Conservation (phyloP, 2,888 invertebrate species). For the Zaprionus obscuricornis region DNA sequence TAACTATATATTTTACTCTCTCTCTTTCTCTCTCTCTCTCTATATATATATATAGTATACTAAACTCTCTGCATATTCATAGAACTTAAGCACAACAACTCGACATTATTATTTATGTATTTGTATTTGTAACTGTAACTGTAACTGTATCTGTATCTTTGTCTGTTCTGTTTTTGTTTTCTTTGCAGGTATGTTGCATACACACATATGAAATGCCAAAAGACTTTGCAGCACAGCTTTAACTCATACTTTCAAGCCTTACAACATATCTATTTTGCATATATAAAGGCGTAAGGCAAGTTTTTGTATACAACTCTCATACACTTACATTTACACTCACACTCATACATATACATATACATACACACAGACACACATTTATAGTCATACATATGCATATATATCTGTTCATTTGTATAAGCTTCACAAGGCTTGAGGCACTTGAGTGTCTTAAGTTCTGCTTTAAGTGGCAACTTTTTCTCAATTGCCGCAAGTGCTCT, state of each 20-base stretch:
- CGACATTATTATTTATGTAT: slow-evolving; percentile 60
- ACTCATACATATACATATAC: too few species aligned
- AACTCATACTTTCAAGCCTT: slow-evolving; percentile 39
- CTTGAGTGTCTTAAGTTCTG: slow-evolving; percentile 72
- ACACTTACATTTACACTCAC: too few species aligned
- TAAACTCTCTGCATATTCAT: slow-evolving; percentile 64
- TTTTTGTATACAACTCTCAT: too few species aligned
- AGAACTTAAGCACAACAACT: slow-evolving; percentile 53
- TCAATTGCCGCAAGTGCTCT: slow-evolving; percentile 70
- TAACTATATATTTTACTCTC: neutral
- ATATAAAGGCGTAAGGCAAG: slow-evolving; percentile 1
- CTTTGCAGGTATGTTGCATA: slow-evolving; percentile 59
- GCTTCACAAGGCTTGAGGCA: slow-evolving; percentile 42
- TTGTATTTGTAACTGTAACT: slow-evolving; percentile 10
- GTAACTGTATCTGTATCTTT: slow-evolving; percentile 55
- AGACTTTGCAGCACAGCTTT: slow-evolving; percentile 29
- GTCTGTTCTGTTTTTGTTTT: slow-evolving; percentile 44
- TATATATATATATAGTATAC: neutral
- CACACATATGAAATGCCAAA: slow-evolving; percentile 14
- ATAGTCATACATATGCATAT: slow-evolving; percentile 22
- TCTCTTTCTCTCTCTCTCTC: too few species aligned
- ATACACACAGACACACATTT: slow-evolving; percentile 9
- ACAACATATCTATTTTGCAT: slow-evolving; percentile 43
- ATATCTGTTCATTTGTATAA: slow-evolving; percentile 43
- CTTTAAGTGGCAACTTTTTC: slow-evolving; percentile 71